Base-by-base conservation (phyloP, 35 echinoderm and acorn worm species). In the Heliocidaris erythrogramma region DNA sequence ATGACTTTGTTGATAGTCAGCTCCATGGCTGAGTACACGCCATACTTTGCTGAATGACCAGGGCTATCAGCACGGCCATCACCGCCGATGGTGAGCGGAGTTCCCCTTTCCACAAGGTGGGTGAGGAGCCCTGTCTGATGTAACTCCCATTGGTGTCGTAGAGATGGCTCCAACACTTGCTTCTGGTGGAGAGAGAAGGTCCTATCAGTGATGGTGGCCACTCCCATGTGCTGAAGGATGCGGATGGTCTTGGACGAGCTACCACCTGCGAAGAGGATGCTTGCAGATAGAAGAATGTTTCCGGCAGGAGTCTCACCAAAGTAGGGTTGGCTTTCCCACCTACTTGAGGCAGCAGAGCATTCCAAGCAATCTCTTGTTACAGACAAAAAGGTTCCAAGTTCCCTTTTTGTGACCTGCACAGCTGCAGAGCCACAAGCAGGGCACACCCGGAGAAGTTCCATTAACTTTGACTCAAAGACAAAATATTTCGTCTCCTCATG, bases 281-380 rank as follows among this genome's bases (percentile, higher is more conserved):
- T 85, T 87, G 94, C 88, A 13, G 94, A 97, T 47, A 97, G 30
- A 5, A 97, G 69, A 92, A 97, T 48, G 49, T 97, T 97, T 27
- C 96, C 96, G 5, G 96, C 96, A 49, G 96, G 96, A 1, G 93
- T 92, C 31, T 90, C 48, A 14, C 95, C 88, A 14, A 95, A 94
- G 10, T 94, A 31, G 2, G 96, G 96, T 31, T 97, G 96, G 48
- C 96, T 97, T 24, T 60, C 59, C 96, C 96, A 96, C 21, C 11
- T 71, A 71, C 61, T 71, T 24, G 24, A 71, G 61, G 61, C 24
- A 11, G 61, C 61, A 71, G 61, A 71, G 61, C 61, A 71, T 71
- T 71, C 61, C 61, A 71, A 71, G 61, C 61, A 71, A 11, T 71
- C 61, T 71, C 61, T 71, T 11, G 11, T 71, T 71, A 71, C 61